These are phyloP conservation scores for Coranthus polyacanthus DNA, from an alignment of 2,797 vertebrate genomes.

Conservation along the genomic window DNA sequence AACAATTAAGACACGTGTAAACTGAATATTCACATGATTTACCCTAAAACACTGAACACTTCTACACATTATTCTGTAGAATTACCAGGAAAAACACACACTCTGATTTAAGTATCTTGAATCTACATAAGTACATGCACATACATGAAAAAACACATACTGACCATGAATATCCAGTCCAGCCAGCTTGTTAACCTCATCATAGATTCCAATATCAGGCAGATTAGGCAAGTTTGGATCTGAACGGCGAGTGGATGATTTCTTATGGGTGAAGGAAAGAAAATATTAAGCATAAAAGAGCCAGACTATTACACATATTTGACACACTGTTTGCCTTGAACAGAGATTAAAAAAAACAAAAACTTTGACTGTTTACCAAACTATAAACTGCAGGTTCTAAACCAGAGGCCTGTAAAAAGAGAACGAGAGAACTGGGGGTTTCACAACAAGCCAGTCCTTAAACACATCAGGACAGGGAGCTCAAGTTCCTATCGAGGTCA, in stretches of 20 bases:
- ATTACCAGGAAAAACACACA: constrained; percentile 1
- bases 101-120: background rate
- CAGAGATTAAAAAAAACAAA: background rate
- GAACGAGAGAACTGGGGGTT: constrained; percentile 1
- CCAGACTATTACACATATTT: background rate
- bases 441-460: constrained; percentile 31
- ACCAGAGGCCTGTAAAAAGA: background rate
- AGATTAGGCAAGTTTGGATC: constrained; percentile 82
- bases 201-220: constrained; percentile 90
- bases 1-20: constrained; percentile 16
- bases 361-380: background rate
- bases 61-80: constrained; percentile 1
- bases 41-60: background rate
- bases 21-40: background rate
- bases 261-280: constrained; percentile 42
- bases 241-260: constrained; percentile 89
- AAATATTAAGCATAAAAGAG: constrained; percentile 26
- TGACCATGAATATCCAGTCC: constrained; percentile 79
- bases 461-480: constrained; percentile 41
- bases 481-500: constrained; percentile 39
- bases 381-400: background rate
- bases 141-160: constrained; percentile 33
- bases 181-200: constrained; percentile 88
- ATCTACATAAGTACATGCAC: background rate
- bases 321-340: background rate